Evolutionary conservation across 2,888 invertebrate species (phyloP).

Genomic region (Ellobium chinense): DNA sequence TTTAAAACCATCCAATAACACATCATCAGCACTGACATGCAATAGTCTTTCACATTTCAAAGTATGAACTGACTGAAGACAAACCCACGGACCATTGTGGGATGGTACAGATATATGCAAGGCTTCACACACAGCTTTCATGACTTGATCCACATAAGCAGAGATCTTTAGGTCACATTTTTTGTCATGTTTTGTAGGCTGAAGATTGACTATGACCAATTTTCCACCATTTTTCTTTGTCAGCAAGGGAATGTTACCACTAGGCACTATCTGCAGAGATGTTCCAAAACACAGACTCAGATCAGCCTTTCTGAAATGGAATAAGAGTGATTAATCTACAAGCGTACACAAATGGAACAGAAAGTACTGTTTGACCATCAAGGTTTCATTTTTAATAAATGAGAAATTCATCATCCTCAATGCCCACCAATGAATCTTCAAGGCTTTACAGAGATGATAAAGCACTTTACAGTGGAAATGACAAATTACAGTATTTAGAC

Average conservation of each 20-base stretch:
- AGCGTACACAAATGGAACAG: too few relatives aligned
- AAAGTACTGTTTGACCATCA: too few relatives aligned
- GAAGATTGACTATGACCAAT: slow-evolving; percentile 95
- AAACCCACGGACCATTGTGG: slow-evolving; percentile 81
- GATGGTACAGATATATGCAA: slow-evolving; percentile 87
- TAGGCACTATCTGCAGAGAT: slow-evolving; percentile 98
- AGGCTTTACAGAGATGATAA: too few relatives aligned
- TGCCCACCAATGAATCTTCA: too few relatives aligned
- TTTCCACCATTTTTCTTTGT: slow-evolving; percentile 87
- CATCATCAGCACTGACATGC: slow-evolving; percentile 24
- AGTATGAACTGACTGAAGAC: slow-evolving; percentile 63
- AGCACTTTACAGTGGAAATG: too few relatives aligned
- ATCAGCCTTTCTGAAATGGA: slow-evolving; percentile 88
- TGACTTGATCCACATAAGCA: slow-evolving; percentile 91
- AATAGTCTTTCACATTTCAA: slow-evolving; percentile 15
- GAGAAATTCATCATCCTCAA: too few relatives aligned
- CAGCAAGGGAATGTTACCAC: slow-evolving; percentile 93
- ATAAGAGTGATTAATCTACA: too few relatives aligned
- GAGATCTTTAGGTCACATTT: slow-evolving; percentile 93
- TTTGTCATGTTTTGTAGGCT: slow-evolving; percentile 98
- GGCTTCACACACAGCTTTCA: slow-evolving; percentile 81
- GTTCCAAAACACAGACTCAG: slow-evolving; percentile 96
- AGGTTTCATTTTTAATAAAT: too few relatives aligned
- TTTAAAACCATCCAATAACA: not conserved
- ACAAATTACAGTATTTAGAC: too few relatives aligned